Percentiles rank a stretch among this genome's conserved stretches.
phyloP scores from a whole-genome alignment of 2,888 invertebrate genomes.

The Epirrhoe alternata region DNA sequence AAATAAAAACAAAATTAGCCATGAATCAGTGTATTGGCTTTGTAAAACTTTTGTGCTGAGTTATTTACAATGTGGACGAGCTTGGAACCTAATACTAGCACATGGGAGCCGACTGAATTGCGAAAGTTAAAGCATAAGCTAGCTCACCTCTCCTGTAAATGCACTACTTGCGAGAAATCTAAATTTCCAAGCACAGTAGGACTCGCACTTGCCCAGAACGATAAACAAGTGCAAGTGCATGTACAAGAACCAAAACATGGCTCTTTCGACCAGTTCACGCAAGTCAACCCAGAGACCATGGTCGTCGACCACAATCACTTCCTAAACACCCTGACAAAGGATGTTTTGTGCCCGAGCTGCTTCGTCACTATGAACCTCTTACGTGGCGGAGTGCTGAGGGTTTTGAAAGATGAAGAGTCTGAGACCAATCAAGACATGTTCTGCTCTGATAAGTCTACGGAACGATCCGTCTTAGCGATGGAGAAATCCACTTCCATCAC shows the following conservation, averaged over 20 bases:
- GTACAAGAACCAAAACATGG: constrained; percentile 30
- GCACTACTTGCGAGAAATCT: constrained; percentile 45
- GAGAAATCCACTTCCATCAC: constrained; percentile 56
- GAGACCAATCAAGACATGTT: constrained; percentile 53
- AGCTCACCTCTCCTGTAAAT: constrained; percentile 61
- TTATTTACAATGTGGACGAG: constrained; percentile 18
- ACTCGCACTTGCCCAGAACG: constrained; percentile 29
- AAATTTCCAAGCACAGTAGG: constrained; percentile 10
- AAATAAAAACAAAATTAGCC: constrained; percentile 3
- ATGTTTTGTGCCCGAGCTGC: constrained; percentile 60
- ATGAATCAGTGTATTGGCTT: constrained; percentile 25
- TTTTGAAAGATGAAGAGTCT: constrained; percentile 65
- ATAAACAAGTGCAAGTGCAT: constrained; percentile 52
- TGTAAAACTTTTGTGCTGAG: constrained; percentile 6
- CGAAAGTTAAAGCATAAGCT: constrained; percentile 60
- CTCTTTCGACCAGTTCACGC: constrained; percentile 41
- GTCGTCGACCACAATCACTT: constrained; percentile 30
- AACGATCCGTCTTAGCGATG: constrained; percentile 35
- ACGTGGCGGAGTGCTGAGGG: constrained; percentile 47
- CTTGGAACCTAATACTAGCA: constrained; percentile 18
- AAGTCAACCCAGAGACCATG: constrained; percentile 31
- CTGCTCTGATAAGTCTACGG: constrained; percentile 56
- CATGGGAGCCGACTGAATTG: constrained; percentile 61
- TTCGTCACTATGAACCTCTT: constrained; percentile 55
- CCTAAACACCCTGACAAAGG: constrained; percentile 36